Base-by-base conservation (phyloP, 2,797 vertebrate genomes). In the Rachycentron canadum region DNA sequence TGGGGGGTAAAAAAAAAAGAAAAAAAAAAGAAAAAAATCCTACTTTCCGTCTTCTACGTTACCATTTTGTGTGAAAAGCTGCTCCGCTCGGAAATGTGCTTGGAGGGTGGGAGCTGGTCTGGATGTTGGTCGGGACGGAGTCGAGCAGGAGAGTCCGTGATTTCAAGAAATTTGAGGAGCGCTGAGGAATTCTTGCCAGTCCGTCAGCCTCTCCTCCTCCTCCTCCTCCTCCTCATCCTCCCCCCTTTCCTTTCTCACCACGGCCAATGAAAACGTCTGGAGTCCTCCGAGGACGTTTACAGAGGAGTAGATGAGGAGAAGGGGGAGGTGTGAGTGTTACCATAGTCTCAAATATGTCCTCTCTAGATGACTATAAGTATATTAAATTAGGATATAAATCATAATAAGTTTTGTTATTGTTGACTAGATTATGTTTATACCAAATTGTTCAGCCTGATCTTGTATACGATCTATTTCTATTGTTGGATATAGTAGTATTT, bases 121-220 rank as follows among this genome's bases (percentile, higher is more conserved):
- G 78, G 57, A 32, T 34, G 65, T 79, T 19, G 16, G 69, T 87
- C 76, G 61, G 80, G 86, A 59, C 82, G 25, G 81, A 81, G 85
- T 70, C 45, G 73, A 83, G 65, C 74, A 69, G 85, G 70, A 89
- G 90, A n/a, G 76, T 88, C 87, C 75, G 87, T 3, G 90, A 75
- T 88, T 88, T 78, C 64, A 84, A 89, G 93, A 94, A 94, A 95
- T 93, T 84, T 91, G 90, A 93, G 92, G 90, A 90, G 92, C 88
- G 85, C 91, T 83, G 91, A 94, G 94, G 94, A 95, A 95, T 95
- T 89, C 87, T 75, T 75, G 85, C 61, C 83, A 60, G 81, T 82
- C 85, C 66, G 82, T 82, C 82, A 50, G 70, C 70, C 67, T 84
- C 79, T 78, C 77, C 85, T 79, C 75, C 76, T 66, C 71, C 68